Evolutionary conservation across 2,888 invertebrate species (phyloP).

Genomic region (Schizaphis graminum): DNA sequence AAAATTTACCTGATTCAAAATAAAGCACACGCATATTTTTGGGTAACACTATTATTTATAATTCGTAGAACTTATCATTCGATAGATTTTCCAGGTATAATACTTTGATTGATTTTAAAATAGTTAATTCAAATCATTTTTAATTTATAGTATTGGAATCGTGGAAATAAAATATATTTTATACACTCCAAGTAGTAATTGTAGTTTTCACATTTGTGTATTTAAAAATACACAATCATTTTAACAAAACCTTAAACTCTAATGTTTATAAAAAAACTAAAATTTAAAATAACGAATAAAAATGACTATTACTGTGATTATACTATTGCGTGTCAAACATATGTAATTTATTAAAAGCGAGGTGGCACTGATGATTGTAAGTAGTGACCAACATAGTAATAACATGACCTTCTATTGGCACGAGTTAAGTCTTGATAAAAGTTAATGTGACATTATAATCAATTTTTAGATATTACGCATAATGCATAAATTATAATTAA

Average conservation of each 20-base stretch:
- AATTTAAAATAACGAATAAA: background rate
- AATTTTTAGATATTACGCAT: background rate
- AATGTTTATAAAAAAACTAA: background rate
- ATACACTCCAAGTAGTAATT: background rate
- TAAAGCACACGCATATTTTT: background rate
- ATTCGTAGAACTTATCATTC: background rate
- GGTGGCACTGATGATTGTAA: background rate
- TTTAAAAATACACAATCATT: background rate
- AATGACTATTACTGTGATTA: conserved; percentile 1
- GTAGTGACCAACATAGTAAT: background rate
- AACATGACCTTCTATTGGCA: background rate
- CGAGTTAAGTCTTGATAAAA: background rate
- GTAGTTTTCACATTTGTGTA: background rate
- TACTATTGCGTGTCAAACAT: background rate
- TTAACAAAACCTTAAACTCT: background rate
- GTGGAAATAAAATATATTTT: background rate
- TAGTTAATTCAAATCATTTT: background rate
- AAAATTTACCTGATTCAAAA: background rate
- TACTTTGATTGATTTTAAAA: background rate
- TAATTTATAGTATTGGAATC: background rate
- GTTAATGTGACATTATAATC: background rate
- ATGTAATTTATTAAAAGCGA: background rate
- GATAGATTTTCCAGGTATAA: background rate
- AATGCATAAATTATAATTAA: background rate
- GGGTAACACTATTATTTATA: background rate